A percentile compares a stretch with the other conserved stretches of the same genome.
Evolutionary conservation across 1,140 invertebrate genomes (phyloP).

Genomic region (Pachyrhynchus sulphureomaculatus): DNA sequence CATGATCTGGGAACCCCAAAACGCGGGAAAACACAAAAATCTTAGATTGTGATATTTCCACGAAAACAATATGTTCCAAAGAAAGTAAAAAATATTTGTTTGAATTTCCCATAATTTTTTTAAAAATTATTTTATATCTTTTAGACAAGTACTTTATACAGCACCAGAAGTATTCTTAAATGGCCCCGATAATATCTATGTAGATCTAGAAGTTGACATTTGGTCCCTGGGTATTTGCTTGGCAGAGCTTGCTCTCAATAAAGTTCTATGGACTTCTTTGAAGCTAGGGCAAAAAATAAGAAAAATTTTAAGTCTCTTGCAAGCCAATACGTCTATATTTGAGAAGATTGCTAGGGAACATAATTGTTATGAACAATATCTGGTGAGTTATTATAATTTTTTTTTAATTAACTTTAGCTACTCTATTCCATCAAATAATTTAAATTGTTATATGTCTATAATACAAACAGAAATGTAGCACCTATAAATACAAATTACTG

Average conservation of each 20-base stretch:
- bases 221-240: slow-evolving; percentile 91
- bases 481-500: too few relatives aligned
- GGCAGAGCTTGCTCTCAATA: slow-evolving; percentile 70
- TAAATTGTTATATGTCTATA: too few relatives aligned
- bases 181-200: slow-evolving; percentile 45
- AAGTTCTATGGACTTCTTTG: slow-evolving; percentile 67
- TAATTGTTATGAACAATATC: slow-evolving; percentile 65
- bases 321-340: slow-evolving; percentile 62
- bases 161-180: slow-evolving; percentile 77
- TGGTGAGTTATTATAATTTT: too few relatives aligned
- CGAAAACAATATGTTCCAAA: too few relatives aligned
- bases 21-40: too few relatives aligned
- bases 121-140: slow-evolving; percentile 31
- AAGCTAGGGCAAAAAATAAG: slow-evolving; percentile 72
- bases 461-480: too few relatives aligned
- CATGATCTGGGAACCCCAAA: too few relatives aligned
- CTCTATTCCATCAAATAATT: too few relatives aligned
- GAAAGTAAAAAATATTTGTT: too few relatives aligned
- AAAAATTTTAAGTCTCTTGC: slow-evolving; percentile 72
- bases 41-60: too few relatives aligned
- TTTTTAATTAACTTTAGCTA: too few relatives aligned
- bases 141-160: slow-evolving; percentile 66
- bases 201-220: slow-evolving; percentile 76
- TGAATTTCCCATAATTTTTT: too few relatives aligned
- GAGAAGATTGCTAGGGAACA: slow-evolving; percentile 77